A percentile compares a stretch with the other conserved stretches of the same genome.
These are phyloP conservation scores for Steromphala cineraria DNA, from an alignment of 2,888 invertebrate species.

Conservation along the genomic window DNA sequence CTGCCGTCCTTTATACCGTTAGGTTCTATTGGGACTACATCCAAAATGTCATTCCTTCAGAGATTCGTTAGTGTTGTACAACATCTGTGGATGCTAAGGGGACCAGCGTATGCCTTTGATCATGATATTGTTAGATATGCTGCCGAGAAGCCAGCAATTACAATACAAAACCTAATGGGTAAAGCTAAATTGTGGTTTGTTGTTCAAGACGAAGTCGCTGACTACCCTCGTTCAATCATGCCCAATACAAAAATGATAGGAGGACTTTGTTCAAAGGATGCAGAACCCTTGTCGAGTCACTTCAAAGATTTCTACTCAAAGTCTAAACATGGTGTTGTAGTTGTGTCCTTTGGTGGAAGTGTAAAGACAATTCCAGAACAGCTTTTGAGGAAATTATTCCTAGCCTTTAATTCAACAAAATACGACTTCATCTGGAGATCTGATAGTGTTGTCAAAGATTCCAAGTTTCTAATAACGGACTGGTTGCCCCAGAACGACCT, in stretches of 20 bases:
- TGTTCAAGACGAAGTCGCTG: constrained; percentile 34
- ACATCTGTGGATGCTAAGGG: neutral
- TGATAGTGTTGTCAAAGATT: neutral
- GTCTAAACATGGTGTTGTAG: constrained; percentile 40
- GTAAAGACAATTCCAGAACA: constrained; percentile 25
- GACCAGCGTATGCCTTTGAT: neutral
- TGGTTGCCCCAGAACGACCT: constrained; percentile 55
- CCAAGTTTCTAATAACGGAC: constrained; percentile 25
- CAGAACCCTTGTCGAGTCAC: constrained; percentile 31
- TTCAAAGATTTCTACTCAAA: constrained; percentile 32
- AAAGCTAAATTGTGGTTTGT: constrained; percentile 32
- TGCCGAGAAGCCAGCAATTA: neutral
- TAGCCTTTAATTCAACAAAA: constrained; percentile 31
- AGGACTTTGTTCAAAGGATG: constrained; percentile 36
- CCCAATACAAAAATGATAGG: constrained; percentile 38
- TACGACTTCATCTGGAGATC: constrained; percentile 25
- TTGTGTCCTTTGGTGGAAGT: constrained; percentile 44
- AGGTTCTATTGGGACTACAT: neutral
- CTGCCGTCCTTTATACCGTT: neutral
- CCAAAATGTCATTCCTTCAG: neutral
- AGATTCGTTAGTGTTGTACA: neutral
- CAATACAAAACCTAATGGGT: neutral
- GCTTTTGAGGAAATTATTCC: constrained; percentile 26
- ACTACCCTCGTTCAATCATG: constrained; percentile 32
- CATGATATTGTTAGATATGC: constrained; percentile 7